Conservation (phyloP, 2,797 vertebrate genomes). For the Gymnocypris eckloni region DNA sequence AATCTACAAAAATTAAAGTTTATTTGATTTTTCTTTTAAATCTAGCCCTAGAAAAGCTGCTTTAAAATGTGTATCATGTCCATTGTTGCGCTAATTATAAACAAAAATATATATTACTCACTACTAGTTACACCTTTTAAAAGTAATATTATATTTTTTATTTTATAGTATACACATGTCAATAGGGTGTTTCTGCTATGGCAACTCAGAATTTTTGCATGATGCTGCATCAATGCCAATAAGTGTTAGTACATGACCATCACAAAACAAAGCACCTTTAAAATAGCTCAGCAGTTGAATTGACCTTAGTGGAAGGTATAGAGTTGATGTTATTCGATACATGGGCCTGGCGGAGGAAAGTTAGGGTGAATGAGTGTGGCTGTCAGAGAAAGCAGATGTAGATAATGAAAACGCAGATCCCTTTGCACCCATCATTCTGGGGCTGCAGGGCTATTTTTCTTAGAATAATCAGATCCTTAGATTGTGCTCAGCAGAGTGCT, state of each 20-base stretch:
- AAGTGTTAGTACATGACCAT: conserved; percentile 9
- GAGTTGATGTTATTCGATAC: conserved; percentile 44
- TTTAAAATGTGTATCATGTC: neutral
- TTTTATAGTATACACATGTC: no score
- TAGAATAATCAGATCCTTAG: conserved; percentile 57
- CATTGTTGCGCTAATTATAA: no score
- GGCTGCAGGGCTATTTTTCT: conserved; percentile 45
- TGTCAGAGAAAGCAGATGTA: conserved; percentile 55
- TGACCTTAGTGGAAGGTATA: conserved; percentile 21
- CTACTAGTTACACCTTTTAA: no score
- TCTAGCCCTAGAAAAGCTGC: neutral
- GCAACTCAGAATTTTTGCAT: no score
- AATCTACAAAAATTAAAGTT: no score
- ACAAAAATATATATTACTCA: no score
- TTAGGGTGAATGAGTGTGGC: conserved; percentile 51
- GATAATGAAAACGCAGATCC: conserved; percentile 55
- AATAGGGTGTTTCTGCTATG: no score
- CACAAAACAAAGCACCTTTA: neutral
- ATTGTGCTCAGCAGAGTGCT: conserved; percentile 49
- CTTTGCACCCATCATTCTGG: conserved; percentile 44
- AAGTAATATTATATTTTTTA: no score
- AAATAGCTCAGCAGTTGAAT: conserved; percentile 17
- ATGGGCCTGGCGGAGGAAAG: conserved; percentile 38
- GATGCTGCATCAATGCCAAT: neutral
- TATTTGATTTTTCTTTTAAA: no score